Base-by-base conservation (phyloP, 1,140 invertebrate species). In the Zaprionus ornatus region DNA sequence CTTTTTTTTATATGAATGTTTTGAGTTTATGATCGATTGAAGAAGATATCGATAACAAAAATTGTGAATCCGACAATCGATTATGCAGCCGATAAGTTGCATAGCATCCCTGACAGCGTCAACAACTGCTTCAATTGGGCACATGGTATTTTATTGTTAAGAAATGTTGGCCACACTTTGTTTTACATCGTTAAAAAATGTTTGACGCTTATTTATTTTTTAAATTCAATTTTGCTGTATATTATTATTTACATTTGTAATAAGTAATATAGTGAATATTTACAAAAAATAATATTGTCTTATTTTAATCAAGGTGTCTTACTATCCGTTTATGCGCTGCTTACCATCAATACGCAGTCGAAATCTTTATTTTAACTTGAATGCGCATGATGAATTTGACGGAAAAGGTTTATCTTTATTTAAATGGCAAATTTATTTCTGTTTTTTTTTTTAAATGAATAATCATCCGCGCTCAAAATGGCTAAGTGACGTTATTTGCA, bases 11-110 rank as follows among this genome's bases (percentile, higher is more conserved):
- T 23, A 23, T 15, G 15, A 4, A 23, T 1, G n/a, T 6, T 12
- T 63, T 45, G 45, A 52, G 29, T 63, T 9, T 48, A 29, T 27
- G 23, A 63, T 63, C 60, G 27, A 63, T 29, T 48, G 32, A 13
- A 6, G 7, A 15, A 29, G n/a, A 27, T 17, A 55, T 45, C 40
- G 23, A 48, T 45, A 25, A 15, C 3, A 50, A 48, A 19, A 50
- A 12, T 13, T 50, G 19, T 23, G 4, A 15, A 27, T 7, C 19
- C 21, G 12, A 5, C 35, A 27, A 50, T 63, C 25, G 42, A 48
- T 2, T 27, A n/a, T 13, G 23, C 13, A 12, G n/a, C 17, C 42
- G 40, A 62, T 63, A 35, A 1, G 10, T 21, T 4, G 6, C 13
- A 35, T 17, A 57, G 29, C 55, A 35, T 9, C 55, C 7, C 27